Evolutionary conservation across 2,888 invertebrate species (phyloP), one percentile per base, ranked within the genome.

Genomic region (Athripsodes cinereus): DNA sequence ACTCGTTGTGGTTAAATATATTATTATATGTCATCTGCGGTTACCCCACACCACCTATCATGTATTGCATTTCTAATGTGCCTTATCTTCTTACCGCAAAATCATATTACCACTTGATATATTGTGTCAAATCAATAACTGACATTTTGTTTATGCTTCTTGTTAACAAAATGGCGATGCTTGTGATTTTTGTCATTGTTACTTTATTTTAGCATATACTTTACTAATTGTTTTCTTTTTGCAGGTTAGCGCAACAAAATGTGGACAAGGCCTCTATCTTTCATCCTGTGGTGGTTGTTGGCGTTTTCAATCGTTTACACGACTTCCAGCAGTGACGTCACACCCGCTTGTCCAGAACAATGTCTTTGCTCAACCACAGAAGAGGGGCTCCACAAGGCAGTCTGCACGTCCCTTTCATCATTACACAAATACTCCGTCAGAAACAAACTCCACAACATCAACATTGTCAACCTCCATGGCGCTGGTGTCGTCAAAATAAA

Each of bases 391-490:
- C 84, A 88, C 34, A 79, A 88, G 61, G 79, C 81, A 26, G 80
- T 81, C 61, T 85, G 84, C 69, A 81, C 82, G 58, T 76, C 82
- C 55, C 87, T 92, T 67, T 85, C 87, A 63, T 89, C 90, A 49
- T 84, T 91, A 10, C 87, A 90, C 73, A 92, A 82, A 67, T 79
- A 74, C 65, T 76, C 74, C 44, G 71, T 76, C 50, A 72, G 72
- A 40, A 74, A 75, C 65, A 78, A 75, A 67, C 78, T 78, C 69
- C 76, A 78, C 68, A 78, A 79, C 59, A 76, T 79, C 59, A 79
- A 79, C 63, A 77, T 78, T 62, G 66, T 87, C 55, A 85, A 86
- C 70, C 74, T 87, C 57, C 86, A 87, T 18, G 76, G 81, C 66
- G 80, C 84, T 68, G 79, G 79, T 56, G 77, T 87, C 59, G 79